Conservation (phyloP, 2,888 invertebrate genomes). For the Drosophila neonasuta region DNA sequence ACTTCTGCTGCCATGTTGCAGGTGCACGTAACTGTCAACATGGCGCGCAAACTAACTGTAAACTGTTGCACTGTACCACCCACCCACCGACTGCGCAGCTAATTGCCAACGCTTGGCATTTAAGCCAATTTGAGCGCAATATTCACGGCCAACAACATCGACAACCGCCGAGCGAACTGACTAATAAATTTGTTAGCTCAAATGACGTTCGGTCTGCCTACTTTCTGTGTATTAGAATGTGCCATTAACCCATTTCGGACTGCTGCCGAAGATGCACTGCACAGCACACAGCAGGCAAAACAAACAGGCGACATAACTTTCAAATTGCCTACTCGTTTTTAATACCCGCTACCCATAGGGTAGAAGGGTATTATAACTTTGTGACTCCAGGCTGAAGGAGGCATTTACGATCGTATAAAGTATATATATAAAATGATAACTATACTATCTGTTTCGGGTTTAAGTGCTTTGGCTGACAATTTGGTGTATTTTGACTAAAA, state of each 20-base stretch:
- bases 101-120: constrained; percentile 72
- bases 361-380: no score
- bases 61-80: constrained; percentile 59
- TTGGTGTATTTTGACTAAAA: no score
- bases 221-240: constrained; percentile 67
- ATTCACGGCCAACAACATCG: constrained; percentile 39
- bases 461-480: no score
- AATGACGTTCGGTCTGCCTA: constrained; percentile 64
- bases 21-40: constrained; percentile 75
- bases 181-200: constrained; percentile 71
- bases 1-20: constrained; percentile 11
- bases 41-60: constrained; percentile 72
- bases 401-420: no score
- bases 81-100: constrained; percentile 66
- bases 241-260: constrained; percentile 72
- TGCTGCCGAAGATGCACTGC: constrained; percentile 51
- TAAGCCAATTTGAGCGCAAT: constrained; percentile 68
- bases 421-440: no score
- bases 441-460: no score
- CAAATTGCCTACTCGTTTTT: constrained; percentile 47
- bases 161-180: constrained; percentile 37
- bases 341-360: no score
- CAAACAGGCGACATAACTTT: constrained; percentile 62
- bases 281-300: constrained; percentile 24
- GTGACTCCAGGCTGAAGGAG: no score